Conservation (phyloP, 2,797 vertebrate species). For the Spea hammondii region DNA sequence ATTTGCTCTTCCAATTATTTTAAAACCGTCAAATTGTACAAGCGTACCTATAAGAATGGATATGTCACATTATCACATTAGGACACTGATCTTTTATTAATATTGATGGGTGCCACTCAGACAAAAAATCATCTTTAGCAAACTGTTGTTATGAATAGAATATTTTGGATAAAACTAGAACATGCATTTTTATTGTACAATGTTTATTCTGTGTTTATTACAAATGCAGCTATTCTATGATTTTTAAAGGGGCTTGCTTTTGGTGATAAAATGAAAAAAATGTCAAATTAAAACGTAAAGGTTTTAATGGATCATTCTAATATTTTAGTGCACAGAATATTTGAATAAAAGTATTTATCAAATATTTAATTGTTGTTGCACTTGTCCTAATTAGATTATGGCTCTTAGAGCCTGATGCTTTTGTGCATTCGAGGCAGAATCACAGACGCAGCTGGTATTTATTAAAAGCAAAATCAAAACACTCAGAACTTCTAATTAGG, state of each 20-base stretch:
- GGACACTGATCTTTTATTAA: slow-evolving; percentile 1
- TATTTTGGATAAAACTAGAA: too few species aligned
- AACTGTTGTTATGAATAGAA: too few species aligned
- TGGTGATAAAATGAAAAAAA: too few species aligned
- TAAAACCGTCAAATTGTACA: slow-evolving; percentile 13
- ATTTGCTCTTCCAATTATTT: slow-evolving; percentile 5
- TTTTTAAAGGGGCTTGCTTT: too few species aligned
- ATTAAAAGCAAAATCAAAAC: slow-evolving; percentile 12
- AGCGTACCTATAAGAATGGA: slow-evolving; percentile 9
- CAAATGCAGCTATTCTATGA: too few species aligned
- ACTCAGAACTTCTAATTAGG: slow-evolving; percentile 24
- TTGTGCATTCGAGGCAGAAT: not conserved
- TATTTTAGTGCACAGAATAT: too few species aligned
- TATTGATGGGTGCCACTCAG: slow-evolving; percentile 3
- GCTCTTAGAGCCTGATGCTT: slow-evolving; percentile 3
- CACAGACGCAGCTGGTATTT: slow-evolving; percentile 30
- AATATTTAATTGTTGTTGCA: not conserved
- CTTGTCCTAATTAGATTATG: slow-evolving; percentile 24
- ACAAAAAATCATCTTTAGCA: too few species aligned
- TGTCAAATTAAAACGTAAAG: too few species aligned
- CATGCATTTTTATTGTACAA: too few species aligned
- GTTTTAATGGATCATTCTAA: too few species aligned
- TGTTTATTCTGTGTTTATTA: too few species aligned
- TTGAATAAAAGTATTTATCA: not conserved
- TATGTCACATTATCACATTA: not conserved